Evolutionary conservation across 2,888 invertebrate species (phyloP).

Genomic region (Halictus ligatus): DNA sequence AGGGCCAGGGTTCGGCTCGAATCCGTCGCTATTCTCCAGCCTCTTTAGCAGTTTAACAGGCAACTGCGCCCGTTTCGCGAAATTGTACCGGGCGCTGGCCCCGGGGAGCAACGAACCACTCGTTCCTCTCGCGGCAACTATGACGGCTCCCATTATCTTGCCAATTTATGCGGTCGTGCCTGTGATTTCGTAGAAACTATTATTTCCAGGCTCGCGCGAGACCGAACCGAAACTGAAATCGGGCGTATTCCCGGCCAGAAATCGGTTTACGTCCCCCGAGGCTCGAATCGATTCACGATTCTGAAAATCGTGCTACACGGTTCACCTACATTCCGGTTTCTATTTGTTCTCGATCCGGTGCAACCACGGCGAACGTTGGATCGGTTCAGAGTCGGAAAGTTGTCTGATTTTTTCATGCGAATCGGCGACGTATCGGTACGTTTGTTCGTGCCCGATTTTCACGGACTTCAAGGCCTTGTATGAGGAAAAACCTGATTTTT

Average conservation of each 20-base stretch:
- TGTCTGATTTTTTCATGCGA: no score
- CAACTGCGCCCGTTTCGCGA: constrained; percentile 68
- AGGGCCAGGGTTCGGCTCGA: constrained; percentile 67
- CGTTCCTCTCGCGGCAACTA: constrained; percentile 31
- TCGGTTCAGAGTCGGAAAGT: neutral
- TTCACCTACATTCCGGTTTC: neutral
- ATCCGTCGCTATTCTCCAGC: constrained; percentile 67
- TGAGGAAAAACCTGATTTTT: no score
- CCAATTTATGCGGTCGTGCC: neutral
- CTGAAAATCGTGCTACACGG: neutral
- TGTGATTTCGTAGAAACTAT: neutral
- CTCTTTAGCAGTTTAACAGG: constrained; percentile 71
- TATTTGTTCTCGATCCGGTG: neutral
- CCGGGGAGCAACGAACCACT: constrained; percentile 10
- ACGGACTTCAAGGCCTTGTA: no score
- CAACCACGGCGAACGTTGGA: neutral
- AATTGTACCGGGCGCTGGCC: constrained; percentile 64
- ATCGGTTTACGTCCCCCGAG: neutral
- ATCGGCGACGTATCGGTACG: no score
- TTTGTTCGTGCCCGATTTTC: no score
- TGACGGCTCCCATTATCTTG: constrained; percentile 16
- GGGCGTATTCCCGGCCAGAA: neutral
- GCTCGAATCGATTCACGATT: neutral
- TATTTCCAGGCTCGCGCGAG: neutral
- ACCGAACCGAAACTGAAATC: neutral